Base-by-base conservation (phyloP, 2,113 vertebrate species). In the Condylura cristata region DNA sequence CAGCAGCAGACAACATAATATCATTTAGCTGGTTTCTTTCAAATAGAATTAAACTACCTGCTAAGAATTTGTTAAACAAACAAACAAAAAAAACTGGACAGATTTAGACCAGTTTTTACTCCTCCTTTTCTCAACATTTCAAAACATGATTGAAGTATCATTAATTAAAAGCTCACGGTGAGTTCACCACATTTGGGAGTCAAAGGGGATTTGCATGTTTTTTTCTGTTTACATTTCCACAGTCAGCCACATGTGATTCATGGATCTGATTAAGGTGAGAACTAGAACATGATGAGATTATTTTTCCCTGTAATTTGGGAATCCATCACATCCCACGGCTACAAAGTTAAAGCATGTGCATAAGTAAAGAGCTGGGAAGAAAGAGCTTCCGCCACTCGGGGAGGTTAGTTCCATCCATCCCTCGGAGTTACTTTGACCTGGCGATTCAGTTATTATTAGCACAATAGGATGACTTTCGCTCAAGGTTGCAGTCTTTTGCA, bases 1-100 rank as follows among this genome's bases (percentile, higher is more conserved):
- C 44, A 44, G 5, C 44, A 51, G 5, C n/a, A 46, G 34, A 14
- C 8, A 24, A 5, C 17, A 11, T 14, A 61, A 39, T 3, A 18
- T 8, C 28, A 63, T 63, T 39, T 46, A 48, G 37, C 32, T 7
- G 32, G 1, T 32, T 71, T 32, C 81, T 76, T n/a, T 71, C 30
- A 0, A 20, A 17, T 7, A 60, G 37, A 76, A 76, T 3, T 34
- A 30, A 82, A 34, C 10, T 17, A 41, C 30, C 4, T 20, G 63
- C 65, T 70, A 37, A 91, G 83, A 93, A 74, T 83, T 51, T 84
- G 16, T 66, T n/a, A n/a, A n/a, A n/a, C n/a, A n/a, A n/a, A 63
- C 83, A 68, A 53, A 87, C 1, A 14, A 41, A 79, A 94, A n/a
- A n/a, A n/a, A n/a, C n/a, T n/a, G 75, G 53, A 44, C 18, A 72